Conservation (phyloP, 2,888 invertebrate species). For the Rotaria sp. region DNA sequence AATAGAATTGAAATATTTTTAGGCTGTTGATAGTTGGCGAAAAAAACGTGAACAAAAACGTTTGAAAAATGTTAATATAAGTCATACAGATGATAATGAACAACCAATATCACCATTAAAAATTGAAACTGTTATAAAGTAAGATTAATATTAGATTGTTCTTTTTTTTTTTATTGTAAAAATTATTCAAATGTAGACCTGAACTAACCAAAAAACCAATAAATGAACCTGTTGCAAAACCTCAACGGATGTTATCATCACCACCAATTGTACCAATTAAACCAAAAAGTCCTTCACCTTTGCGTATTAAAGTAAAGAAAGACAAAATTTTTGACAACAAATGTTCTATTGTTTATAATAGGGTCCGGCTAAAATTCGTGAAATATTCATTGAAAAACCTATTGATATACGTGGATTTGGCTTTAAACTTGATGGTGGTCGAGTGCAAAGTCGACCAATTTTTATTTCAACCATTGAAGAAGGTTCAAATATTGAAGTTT, state of each 20-base stretch:
- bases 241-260: not conserved
- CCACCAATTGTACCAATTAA: not conserved
- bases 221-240: not conserved
- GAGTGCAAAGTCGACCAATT: not conserved
- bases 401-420: not conserved
- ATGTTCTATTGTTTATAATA: not conserved
- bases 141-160: not conserved
- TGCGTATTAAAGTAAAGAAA: not conserved
- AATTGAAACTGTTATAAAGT: not conserved
- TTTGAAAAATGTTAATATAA: not conserved
- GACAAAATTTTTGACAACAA: not conserved
- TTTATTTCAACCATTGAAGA: not conserved
- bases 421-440: conserved; percentile 19
- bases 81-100: not conserved
- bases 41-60: conserved; percentile 28
- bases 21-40: conserved; percentile 25
- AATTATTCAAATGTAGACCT: not conserved
- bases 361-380: not conserved
- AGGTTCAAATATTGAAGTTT: not conserved
- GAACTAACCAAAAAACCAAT: not conserved
- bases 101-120: not conserved
- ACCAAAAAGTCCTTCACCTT: conserved; percentile 1
- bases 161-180: no score
- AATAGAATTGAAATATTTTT: no score
- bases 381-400: conserved; percentile 22